Base-by-base conservation (phyloP, 1,140 invertebrate genomes). In the Dendrolimus punctatus region DNA sequence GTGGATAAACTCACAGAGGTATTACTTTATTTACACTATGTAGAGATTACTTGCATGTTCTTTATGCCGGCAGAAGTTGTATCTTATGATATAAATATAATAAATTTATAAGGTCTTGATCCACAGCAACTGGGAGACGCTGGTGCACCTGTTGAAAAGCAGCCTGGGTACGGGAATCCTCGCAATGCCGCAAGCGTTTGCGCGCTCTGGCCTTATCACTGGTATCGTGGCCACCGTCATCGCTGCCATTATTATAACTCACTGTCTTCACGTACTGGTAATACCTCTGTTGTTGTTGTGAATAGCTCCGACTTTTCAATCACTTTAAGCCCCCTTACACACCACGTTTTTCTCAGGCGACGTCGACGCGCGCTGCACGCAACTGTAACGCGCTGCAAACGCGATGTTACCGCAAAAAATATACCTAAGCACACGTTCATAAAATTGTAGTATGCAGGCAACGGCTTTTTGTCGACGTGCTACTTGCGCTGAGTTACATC, bases 181-280 rank as follows among this genome's bases (percentile, higher is more conserved):
- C 59, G 94, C 94, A n/a, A 94, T 95, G 91, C 93, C 93, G 46
- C 89, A 91, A 66, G 93, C 93, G 8, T 92, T 95, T 62, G 89
- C 89, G 9, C 90, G 93, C 74, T 88, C 93, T 36, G 94, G 94
- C 8, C 83, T 94, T 5, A 73, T 92, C 57, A 90, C 90, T 53
- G 90, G 91, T 6, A 74, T 90, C 0, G 54, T 91, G 6, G 80
- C 88, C 1, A 91, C 92, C 0, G 64, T 92, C 4, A 57, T 92
- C 3, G 89, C 92, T 7, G 92, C 91, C 0, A 56, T 88, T 0
- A 62, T 93, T 3, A 90, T 91, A 49, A 89, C 92, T 0, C 92
- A 93, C 65, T 93, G 92, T 55, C 84, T 93, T 41, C 90, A 92
- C 66, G 86, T 94, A 50, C 70, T 93, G 64, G 90, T 93, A 9